phyloP scores from a whole-genome alignment of 2,113 vertebrate species.

The Empidonax traillii region DNA sequence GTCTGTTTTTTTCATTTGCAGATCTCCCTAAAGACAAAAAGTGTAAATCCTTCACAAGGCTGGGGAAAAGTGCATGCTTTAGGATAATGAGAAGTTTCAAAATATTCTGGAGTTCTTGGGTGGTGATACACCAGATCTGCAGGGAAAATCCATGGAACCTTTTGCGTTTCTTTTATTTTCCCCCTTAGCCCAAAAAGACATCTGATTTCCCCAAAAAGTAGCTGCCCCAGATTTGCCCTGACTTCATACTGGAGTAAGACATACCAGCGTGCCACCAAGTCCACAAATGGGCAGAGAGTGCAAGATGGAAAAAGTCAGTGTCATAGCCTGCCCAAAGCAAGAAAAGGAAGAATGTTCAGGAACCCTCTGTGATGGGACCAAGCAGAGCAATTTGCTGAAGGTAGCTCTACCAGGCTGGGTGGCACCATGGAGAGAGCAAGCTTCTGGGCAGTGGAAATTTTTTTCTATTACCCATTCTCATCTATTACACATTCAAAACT shows the following conservation, averaged over 20 bases:
- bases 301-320: background rate
- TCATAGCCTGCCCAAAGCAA: background rate
- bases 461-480: background rate
- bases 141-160: background rate
- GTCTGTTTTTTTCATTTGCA: background rate
- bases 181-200: background rate
- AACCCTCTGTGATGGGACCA: background rate
- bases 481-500: background rate
- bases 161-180: background rate
- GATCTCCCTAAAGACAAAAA: background rate
- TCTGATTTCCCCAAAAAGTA: background rate
- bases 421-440: accelerated
- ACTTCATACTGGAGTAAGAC: background rate
- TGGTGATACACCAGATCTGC: background rate
- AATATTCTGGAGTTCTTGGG: background rate
- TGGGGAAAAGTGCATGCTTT: background rate
- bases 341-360: background rate
- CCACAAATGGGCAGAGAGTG: accelerated
- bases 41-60: background rate
- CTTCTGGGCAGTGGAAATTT: background rate
- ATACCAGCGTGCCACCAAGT: background rate
- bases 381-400: background rate
- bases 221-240: background rate
- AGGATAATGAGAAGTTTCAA: background rate
- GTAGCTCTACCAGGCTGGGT: background rate